Base-by-base conservation (phyloP, 2,113 vertebrate genomes). In the Oncorhynchus gorbuscha region DNA sequence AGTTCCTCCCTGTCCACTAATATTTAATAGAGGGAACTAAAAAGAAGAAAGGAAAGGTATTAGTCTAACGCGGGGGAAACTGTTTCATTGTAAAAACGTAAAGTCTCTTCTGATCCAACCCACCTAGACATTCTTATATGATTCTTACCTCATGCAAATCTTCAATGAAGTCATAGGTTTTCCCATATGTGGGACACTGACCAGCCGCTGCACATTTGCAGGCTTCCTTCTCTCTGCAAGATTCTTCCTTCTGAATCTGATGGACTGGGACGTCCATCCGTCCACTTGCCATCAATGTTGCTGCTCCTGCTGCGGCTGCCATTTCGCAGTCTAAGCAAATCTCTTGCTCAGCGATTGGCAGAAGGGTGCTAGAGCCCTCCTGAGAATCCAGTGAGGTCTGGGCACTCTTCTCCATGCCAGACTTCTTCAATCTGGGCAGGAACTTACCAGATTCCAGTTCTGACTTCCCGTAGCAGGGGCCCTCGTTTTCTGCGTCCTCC, bases 331-430 rank as follows among this genome's bases (percentile, higher is more conserved):
- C 95, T 90, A 94, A 91, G 90, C 95, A 97, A 83, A 91, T 93
- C 85, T 93, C 92, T 89, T 91, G 95, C 87, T 93, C 95, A 82
- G 92, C 91, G 2, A 86, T 89, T 3, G 94, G 89, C 89, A 96
- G 92, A 82, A 94, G 91, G 80, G 93, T 91, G 18, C 90, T 79
- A 0, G 95, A 93, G 72, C 98, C 98, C 92, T 99, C 98, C 91
- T 99, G 97, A 72, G 97, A 97, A 93, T 99, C 98, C 87, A 99
- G 83, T 59, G 97, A 99, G 11, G 98, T 99, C 94, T 99, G 98
- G 13, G 98, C 98, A 90, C 98, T 99, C 91, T 99, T 99, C 90
- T 99, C 98, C 97, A 99, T 99, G 82, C 97, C 98, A 81, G 97
- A 97, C 81, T 98, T 99, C 88, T 97, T 98, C 86, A 99, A 92